Base-by-base conservation (phyloP, 1,140 invertebrate species). In the Sycophila sp. region DNA sequence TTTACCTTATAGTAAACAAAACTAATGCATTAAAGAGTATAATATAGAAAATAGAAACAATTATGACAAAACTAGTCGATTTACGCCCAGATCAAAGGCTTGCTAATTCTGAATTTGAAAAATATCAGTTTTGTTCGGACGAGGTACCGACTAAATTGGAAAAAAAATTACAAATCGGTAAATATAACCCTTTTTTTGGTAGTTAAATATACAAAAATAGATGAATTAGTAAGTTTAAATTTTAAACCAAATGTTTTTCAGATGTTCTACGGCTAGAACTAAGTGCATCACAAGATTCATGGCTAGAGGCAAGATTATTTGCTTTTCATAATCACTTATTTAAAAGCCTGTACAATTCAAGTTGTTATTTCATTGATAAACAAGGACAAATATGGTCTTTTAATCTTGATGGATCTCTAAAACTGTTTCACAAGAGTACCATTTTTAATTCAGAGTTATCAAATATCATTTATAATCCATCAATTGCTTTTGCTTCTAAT, bases 251-350 rank as follows among this genome's bases (percentile, higher is more conserved):
- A 28, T 17, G 3, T 60, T 65, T 74, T 78, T 53, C 42, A 86
- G 85, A 81, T 71, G 71, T 85, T 34, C 74, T 74, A 30, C 77
- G 76, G 24, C 70, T 81, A 58, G 82, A 84, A 59, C 69, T 78
- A 34, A 79, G 58, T 47, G 32, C 66, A 0, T 73, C 78, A 59
- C 84, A 83, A 64, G 79, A 80, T 55, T 86, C 85, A 4, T 79
- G 80, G 62, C 40, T 86, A 11, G 85, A 86, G 76, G 77, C 78
- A 8, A 78, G 75, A 62, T 65, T 85, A 2, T 86, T 86, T 73
- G 83, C 82, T 11, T 84, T 82, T 69, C 84, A 86, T 40, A 86
- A 86, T 80, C 82, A 86, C 74, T 74, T 86, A 55, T 84, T 82
- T 68, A 77, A 78, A 58, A 86, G 85, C 76, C 71, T 77, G 0